These are phyloP conservation scores for Podarcis lilfordi DNA, from an alignment of 2,797 vertebrate species.

Conservation along the genomic window DNA sequence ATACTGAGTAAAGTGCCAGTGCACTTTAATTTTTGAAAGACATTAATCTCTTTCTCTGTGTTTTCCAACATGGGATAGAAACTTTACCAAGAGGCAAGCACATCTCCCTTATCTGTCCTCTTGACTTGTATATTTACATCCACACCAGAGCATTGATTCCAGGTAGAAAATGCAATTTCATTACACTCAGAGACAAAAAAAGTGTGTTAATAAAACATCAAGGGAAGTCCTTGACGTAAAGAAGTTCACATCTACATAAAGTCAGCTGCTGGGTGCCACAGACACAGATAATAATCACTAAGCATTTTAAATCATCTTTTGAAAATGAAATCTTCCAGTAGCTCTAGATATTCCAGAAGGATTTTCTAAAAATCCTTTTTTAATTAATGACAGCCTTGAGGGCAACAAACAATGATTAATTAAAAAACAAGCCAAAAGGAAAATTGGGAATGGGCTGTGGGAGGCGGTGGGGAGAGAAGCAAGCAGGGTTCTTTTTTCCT, in stretches of 20 bases:
- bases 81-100: slow-evolving; percentile 24
- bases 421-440: slow-evolving; percentile 70
- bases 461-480: too few species aligned
- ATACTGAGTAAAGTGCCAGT: slow-evolving; percentile 42
- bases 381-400: slow-evolving; percentile 78
- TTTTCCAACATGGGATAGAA: slow-evolving; percentile 29
- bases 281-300: slow-evolving; percentile 62
- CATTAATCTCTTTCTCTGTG: slow-evolving; percentile 46
- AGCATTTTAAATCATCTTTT: slow-evolving; percentile 49
- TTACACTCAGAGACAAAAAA: slow-evolving; percentile 36
- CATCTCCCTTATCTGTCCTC: slow-evolving; percentile 41
- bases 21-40: slow-evolving; percentile 45
- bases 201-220: slow-evolving; percentile 70
- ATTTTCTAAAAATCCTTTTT: slow-evolving; percentile 71
- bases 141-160: slow-evolving; percentile 29
- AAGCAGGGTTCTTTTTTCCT: slow-evolving; percentile 35
- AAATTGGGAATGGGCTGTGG: slow-evolving; percentile 25
- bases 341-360: slow-evolving; percentile 69
- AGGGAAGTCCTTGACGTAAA: slow-evolving; percentile 59
- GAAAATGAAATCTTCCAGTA: slow-evolving; percentile 57
- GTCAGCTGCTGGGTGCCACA: slow-evolving; percentile 57
- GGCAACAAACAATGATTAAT: slow-evolving; percentile 69
- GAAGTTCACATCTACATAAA: slow-evolving; percentile 69
- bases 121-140: slow-evolving; percentile 40
- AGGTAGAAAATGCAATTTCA: slow-evolving; percentile 32